phyloP scores from a whole-genome alignment of 2,113 vertebrate species.

The Malurus melanocephalus region DNA sequence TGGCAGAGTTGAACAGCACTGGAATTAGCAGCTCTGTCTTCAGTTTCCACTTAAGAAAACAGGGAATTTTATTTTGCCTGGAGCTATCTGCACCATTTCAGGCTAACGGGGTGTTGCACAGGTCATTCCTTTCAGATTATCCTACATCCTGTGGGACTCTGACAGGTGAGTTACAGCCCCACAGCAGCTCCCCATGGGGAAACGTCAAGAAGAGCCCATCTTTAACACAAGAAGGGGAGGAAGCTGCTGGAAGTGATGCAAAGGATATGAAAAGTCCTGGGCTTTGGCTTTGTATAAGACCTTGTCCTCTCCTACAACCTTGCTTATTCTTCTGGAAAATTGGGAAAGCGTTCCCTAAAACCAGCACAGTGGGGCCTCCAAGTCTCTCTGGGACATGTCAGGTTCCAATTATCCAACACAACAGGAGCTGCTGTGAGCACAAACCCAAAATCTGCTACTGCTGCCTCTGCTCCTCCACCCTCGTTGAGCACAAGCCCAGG shows the following conservation, averaged over 20 bases:
- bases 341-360: neutral
- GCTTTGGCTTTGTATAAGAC: neutral
- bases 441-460: neutral
- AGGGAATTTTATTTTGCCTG: neutral
- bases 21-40: neutral
- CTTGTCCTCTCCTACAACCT: neutral
- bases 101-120: neutral
- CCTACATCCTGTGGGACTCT: neutral
- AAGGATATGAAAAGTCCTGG: neutral
- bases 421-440: neutral
- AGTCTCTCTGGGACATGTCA: fast-evolving
- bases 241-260: neutral
- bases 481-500: neutral
- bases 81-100: neutral
- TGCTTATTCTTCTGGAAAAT: neutral
- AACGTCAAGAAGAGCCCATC: neutral
- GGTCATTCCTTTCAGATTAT: neutral
- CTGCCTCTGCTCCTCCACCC: neutral
- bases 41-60: neutral
- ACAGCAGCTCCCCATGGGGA: neutral
- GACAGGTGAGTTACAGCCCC: neutral
- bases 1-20: neutral
- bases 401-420: neutral
- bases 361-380: neutral
- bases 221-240: neutral